These are phyloP conservation scores for Cryptosula pallasiana DNA, from an alignment of 2,888 invertebrate genomes.

Conservation along the genomic window DNA sequence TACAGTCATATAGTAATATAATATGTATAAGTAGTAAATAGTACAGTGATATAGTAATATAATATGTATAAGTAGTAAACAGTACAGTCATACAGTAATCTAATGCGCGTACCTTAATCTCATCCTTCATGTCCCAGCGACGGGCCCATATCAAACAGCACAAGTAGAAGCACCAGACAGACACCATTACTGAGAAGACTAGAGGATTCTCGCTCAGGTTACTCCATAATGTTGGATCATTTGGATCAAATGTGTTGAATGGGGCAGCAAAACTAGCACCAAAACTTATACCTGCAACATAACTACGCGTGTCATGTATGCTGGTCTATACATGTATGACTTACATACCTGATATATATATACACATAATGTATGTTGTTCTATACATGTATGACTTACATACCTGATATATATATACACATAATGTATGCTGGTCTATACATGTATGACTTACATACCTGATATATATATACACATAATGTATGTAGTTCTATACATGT, in stretches of 20 bases:
- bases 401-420: too few species aligned
- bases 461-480: too few species aligned
- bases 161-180: conserved; percentile 31
- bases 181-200: conserved; percentile 31
- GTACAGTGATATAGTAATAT: neutral
- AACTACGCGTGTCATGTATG: neutral
- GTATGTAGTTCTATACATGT: too few species aligned
- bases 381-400: too few species aligned
- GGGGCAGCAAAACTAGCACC: neutral
- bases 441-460: too few species aligned
- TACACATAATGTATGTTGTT: too few species aligned
- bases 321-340: too few species aligned
- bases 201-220: conserved; percentile 33
- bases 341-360: too few species aligned
- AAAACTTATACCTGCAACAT: conserved; percentile 17
- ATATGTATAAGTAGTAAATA: too few species aligned
- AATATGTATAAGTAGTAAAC: neutral
- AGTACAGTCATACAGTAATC: neutral
- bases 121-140: conserved; percentile 30
- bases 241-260: conserved; percentile 18
- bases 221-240: conserved; percentile 31
- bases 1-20: too few species aligned
- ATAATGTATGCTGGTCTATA: too few species aligned
- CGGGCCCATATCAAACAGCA: conserved; percentile 31
- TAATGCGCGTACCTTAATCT: neutral